Conservation (phyloP, 2,797 vertebrate genomes). For the Hylomyscus alleni region DNA sequence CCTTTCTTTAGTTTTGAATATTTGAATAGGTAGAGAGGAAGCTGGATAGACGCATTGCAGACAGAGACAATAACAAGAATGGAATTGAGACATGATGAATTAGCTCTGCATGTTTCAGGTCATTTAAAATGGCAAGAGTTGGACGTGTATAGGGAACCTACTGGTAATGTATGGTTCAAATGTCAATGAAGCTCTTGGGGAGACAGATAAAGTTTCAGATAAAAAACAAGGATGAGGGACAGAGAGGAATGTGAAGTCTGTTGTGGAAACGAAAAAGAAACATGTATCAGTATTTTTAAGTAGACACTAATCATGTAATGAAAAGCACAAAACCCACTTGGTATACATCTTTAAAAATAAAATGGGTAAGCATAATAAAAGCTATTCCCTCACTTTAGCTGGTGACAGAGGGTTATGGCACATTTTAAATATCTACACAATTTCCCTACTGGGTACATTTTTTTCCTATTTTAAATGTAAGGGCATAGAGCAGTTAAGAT, state of each 20-base stretch:
- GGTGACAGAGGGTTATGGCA: background rate
- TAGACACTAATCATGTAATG: background rate
- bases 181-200: background rate
- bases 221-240: background rate
- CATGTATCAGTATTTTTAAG: background rate
- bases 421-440: background rate
- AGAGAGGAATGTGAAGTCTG: background rate
- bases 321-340: background rate
- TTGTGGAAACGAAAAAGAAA: background rate
- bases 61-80: conserved; percentile 29
- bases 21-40: conserved; percentile 59
- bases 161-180: background rate
- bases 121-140: conserved; percentile 10
- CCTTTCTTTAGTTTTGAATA: conserved; percentile 58
- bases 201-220: background rate
- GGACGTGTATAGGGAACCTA: background rate
- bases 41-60: conserved; percentile 36
- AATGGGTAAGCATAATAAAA: background rate
- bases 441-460: background rate
- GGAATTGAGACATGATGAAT: conserved; percentile 47
- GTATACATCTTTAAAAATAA: background rate
- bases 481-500: background rate
- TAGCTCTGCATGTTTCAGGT: conserved; percentile 13
- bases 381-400: background rate
- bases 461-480: background rate